Evolutionary conservation across 2,113 vertebrate species (phyloP), one percentile per base, ranked within the genome.

Genomic region (Ceyx cyanopectus): DNA sequence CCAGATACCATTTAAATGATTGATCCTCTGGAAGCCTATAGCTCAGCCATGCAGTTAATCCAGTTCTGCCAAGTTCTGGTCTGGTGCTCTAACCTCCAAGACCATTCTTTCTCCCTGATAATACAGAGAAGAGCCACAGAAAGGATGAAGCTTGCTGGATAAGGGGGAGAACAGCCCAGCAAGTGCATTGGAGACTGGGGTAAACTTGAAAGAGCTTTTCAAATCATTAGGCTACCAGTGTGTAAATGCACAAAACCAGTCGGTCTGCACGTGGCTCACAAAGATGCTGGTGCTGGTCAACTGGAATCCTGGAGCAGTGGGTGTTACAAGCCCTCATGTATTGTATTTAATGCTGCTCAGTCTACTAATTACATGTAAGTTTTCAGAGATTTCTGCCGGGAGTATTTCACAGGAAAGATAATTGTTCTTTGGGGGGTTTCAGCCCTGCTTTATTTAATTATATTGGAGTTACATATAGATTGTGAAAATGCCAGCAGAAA

Each of bases 401-500:
- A 97, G 90, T 92, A 84, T 97, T 97, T 97, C 97, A 94, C 96
- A 97, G 95, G 93, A 91, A 94, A 97, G 96, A 84, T 94, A 97
- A 97, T 97, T 97, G 97, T 97, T 97, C 97, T 97, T 97, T 92
- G 22, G 85, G 95, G 96, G 95, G 62, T 80, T 97, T 94, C 88
- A 92, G 90, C 90, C 85, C 81, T 85, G 95, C 86, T 97, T 98
- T 97, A 96, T 97, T 97, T 97, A 98, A 97, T 97, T 97, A 97
- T 65, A 27, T 26, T 78, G 37, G 94, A 95, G 87, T 96, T 97
- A 93, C 96, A 75, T 89, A 94, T 93, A 80, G 85, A 97, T 96
- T 86, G 93, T 70, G 94, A 87, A 94, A 96, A 96, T 89, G 83
- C 92, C 85, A 96, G 93, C 88, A 96, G 95, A 89, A 95, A 86